Evolutionary conservation across 2,888 invertebrate species (phyloP).

Genomic region (Perithous albicinctus): DNA sequence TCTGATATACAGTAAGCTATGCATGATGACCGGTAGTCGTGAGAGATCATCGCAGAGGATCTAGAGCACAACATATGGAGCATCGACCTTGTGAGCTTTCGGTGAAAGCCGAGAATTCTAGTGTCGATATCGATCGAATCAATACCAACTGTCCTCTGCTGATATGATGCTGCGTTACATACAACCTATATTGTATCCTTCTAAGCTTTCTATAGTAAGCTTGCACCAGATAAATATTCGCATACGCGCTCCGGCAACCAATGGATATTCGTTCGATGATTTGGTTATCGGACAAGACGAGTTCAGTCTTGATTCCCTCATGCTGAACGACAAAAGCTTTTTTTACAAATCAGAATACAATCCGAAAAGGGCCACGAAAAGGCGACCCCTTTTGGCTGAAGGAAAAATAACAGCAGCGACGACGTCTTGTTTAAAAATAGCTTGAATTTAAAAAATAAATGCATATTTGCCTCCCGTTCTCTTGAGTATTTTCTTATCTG

Average conservation of each 20-base stretch:
- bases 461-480: no score
- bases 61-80: constrained; percentile 12
- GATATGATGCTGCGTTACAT: constrained; percentile 10
- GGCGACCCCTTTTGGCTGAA: no score
- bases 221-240: constrained; percentile 7
- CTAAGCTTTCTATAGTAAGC: constrained; percentile 1
- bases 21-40: constrained; percentile 17
- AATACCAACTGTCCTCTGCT: not conserved
- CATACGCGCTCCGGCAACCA: not conserved
- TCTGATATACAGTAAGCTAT: no score
- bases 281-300: not conserved
- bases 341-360: not conserved
- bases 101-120: constrained; percentile 6
- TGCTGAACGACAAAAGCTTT: not conserved
- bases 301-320: not conserved
- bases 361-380: no score
- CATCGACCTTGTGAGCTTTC: not conserved
- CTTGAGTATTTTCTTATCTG: constrained; percentile 2
- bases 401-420: no score
- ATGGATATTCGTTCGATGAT: not conserved
- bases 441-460: no score
- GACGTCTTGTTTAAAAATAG: no score
- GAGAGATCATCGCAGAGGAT: not conserved
- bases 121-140: constrained; percentile 34
- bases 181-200: not conserved